A percentile compares a stretch with the other conserved stretches of the same genome.
phyloP scores from a whole-genome alignment of 2,797 vertebrate genomes.

The Acanthis flammea region DNA sequence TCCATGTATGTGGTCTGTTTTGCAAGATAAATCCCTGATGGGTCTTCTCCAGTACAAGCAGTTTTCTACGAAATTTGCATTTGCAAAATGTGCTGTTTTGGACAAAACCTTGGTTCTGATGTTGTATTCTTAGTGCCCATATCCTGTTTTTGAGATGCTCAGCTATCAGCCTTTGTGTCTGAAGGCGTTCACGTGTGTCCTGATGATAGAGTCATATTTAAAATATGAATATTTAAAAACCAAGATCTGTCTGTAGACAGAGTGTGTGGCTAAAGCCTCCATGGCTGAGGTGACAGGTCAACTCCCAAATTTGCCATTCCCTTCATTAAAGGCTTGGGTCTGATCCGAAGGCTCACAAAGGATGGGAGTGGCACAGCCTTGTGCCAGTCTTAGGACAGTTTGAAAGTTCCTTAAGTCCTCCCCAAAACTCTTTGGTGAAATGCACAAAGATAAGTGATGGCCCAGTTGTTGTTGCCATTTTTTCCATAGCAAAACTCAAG shows the following conservation, averaged over 20 bases:
- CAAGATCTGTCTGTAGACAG: not conserved
- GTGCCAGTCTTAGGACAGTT: not conserved
- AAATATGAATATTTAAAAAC: not conserved
- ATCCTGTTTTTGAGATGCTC: not conserved
- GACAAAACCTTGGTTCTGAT: not conserved
- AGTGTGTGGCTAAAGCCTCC: not conserved
- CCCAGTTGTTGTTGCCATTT: not conserved
- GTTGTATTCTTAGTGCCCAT: not conserved
- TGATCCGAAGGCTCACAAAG: rapidly evolving
- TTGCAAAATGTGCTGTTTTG: not conserved
- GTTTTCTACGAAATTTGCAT: not conserved
- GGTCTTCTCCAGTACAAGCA: not conserved
- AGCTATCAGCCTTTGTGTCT: not conserved
- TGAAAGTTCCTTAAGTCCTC: not conserved
- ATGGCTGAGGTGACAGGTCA: not conserved
- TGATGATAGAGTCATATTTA: not conserved
- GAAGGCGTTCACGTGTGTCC: rapidly evolving
- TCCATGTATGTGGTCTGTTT: not conserved
- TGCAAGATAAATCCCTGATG: not conserved
- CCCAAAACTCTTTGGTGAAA: not conserved
- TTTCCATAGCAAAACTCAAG: not conserved
- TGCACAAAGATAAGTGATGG: not conserved
- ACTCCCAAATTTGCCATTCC: not conserved
- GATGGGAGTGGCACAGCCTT: not conserved
- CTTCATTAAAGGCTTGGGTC: not conserved